phyloP scores from a whole-genome alignment of 1,140 invertebrate genomes.

The Cydia fagiglandana region DNA sequence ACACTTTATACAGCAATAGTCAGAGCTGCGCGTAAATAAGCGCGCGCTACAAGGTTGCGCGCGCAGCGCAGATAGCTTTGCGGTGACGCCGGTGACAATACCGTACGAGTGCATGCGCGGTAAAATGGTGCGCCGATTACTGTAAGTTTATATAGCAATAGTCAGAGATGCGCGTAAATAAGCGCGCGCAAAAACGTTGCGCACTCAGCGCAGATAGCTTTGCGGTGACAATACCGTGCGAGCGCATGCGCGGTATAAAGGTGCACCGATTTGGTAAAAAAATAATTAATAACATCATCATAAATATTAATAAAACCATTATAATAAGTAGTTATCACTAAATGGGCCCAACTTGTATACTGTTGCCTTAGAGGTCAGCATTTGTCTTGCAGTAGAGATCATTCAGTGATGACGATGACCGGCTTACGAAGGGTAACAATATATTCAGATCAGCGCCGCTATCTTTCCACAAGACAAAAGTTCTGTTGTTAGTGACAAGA shows the following conservation, averaged over 20 bases:
- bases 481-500: too few relatives aligned
- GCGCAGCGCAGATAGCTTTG: slow-evolving; percentile 44
- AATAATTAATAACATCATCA: too few relatives aligned
- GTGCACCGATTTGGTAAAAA: not conserved
- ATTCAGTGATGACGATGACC: too few relatives aligned
- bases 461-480: too few relatives aligned
- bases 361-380: too few relatives aligned
- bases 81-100: slow-evolving; percentile 50
- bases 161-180: slow-evolving; percentile 40
- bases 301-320: too few relatives aligned
- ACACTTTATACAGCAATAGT: not conserved
- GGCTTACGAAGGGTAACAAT: too few relatives aligned
- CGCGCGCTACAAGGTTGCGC: slow-evolving; percentile 45
- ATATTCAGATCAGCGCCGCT: too few relatives aligned
- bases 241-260: not conserved
- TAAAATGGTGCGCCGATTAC: slow-evolving; percentile 8
- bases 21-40: slow-evolving; percentile 39
- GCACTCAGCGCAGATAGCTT: slow-evolving; percentile 48
- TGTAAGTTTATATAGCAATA: not conserved
- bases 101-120: not conserved
- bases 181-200: slow-evolving; percentile 44
- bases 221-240: slow-evolving; percentile 42
- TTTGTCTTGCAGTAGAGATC: too few relatives aligned
- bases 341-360: too few relatives aligned
- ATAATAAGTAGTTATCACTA: too few relatives aligned